Evolutionary conservation across 2,888 invertebrate species (phyloP), one percentile per base, ranked within the genome.

Genomic region (Embidobia sp.): DNA sequence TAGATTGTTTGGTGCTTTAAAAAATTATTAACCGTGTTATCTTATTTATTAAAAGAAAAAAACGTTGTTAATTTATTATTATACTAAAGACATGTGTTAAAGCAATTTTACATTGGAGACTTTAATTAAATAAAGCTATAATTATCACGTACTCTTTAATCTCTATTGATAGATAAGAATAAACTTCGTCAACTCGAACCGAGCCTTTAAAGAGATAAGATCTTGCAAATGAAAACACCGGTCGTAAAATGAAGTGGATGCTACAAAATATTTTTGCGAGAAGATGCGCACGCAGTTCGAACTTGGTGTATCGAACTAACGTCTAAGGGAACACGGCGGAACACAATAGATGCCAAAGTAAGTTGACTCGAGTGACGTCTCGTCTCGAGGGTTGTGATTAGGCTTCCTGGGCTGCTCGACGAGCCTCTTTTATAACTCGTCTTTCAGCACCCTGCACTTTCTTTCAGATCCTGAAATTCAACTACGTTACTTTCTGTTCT

Each of bases 361-460:
- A 66, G 53, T 57, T 37, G 57, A 44, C 46, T 74, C 66, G 59
- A 74, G 64, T 70, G 69, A 63, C 44, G 69, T 76, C 76, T 76
- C 69, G 64, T 70, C 76, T 76, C 69, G 51, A 76, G 69, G 76
- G 63, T 57, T 69, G 69, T 75, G 75, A 75, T 75, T 69, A 75
- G 75, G 44, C 69, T 69, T 64, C 49, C 51, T 29, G 51, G 42
- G 66, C 19, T 55, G 66, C 57, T 73, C 66, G 49, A 64, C 46
- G 42, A 73, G 57, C 49, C 66, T 59, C 73, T 61, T 70, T 69
- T 69, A 31, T 49, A 59, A 59, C 57, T 69, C 69, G 49, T 69
- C 48, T 48, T 59, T 69, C 69, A 57, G 27, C 44, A 10, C 3
- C 49, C n/a, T 27, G 27, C 42, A 49, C 18, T 48, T 69, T 29